Percentiles rank a stretch among this genome's conserved stretches.
phyloP scores from a whole-genome alignment of 1,140 invertebrate species.

The Stegodyphus mimosarum region DNA sequence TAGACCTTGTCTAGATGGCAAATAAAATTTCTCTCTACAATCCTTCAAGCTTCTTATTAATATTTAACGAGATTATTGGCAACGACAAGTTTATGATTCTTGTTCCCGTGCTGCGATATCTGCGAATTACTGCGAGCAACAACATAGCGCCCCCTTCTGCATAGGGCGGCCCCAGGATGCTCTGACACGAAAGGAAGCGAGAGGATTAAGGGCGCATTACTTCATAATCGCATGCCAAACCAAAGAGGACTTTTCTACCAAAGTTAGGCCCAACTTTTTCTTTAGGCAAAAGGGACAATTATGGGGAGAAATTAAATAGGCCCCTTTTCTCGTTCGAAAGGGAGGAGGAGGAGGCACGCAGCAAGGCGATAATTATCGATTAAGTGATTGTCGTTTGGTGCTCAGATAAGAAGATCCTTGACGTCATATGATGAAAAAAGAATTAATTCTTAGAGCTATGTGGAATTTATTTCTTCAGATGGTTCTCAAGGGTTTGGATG shows the following conservation, averaged over 20 bases:
- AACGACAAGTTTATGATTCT: no score
- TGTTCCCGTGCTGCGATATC: not conserved
- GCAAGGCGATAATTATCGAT: constrained; percentile 54
- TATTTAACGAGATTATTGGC: no score
- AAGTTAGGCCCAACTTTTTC: constrained; percentile 51
- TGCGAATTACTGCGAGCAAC: not conserved
- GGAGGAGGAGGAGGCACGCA: not conserved
- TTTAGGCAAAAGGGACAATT: constrained; percentile 36
- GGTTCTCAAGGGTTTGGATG: constrained; percentile 24
- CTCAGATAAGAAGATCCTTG: not conserved
- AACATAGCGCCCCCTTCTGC: not conserved
- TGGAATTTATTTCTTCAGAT: constrained; percentile 46
- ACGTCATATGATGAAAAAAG: constrained; percentile 53
- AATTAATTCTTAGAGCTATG: constrained; percentile 56
- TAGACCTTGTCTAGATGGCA: no score
- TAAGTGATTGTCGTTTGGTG: constrained; percentile 56
- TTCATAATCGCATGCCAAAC: constrained; percentile 55
- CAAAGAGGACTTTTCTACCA: constrained; percentile 16
- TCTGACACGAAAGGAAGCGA: constrained; percentile 32
- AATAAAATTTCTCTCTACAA: no score
- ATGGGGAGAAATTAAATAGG: constrained; percentile 55
- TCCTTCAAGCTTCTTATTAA: no score
- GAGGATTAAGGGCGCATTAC: constrained; percentile 33
- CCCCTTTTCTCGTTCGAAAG: constrained; percentile 5
- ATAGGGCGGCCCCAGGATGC: constrained; percentile 2